phyloP scores from a whole-genome alignment of 2,888 invertebrate genomes.

The Cheilosia grossa region DNA sequence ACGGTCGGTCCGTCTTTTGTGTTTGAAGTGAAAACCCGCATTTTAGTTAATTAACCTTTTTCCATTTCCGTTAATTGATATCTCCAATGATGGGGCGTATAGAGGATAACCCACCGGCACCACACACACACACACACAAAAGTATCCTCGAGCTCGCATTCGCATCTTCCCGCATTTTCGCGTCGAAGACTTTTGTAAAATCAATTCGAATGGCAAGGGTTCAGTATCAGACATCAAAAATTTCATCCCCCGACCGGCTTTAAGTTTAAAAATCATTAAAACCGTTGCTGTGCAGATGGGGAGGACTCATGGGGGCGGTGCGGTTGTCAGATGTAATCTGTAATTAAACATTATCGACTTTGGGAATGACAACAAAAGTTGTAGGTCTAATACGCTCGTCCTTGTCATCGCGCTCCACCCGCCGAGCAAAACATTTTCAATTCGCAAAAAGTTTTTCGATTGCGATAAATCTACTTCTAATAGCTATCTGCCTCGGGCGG shows the following conservation, averaged over 20 bases:
- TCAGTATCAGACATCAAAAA: conserved; percentile 73
- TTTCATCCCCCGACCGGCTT: conserved; percentile 36
- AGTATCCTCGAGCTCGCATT: conserved; percentile 58
- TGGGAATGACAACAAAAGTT: conserved; percentile 78
- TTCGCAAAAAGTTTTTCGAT: conserved; percentile 75
- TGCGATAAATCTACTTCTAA: conserved; percentile 75
- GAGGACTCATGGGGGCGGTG: background rate
- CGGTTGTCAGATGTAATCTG: conserved; percentile 74
- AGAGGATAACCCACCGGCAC: conserved; percentile 44
- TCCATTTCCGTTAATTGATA: conserved; percentile 75
- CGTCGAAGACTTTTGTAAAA: conserved; percentile 67
- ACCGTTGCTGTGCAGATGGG: conserved; percentile 33
- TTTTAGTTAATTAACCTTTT: conserved; percentile 83
- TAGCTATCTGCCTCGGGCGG: conserved; percentile 67
- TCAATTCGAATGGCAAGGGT: conserved; percentile 65
- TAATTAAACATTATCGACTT: conserved; percentile 80
- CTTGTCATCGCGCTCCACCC: conserved; percentile 68
- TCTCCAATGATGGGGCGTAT: conserved; percentile 56
- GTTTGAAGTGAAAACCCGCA: conserved; percentile 79
- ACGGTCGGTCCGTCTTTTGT: conserved; percentile 44
- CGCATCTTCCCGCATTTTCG: conserved; percentile 67
- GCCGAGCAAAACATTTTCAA: conserved; percentile 63
- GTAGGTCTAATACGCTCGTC: conserved; percentile 41
- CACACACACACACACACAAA: conserved; percentile 23
- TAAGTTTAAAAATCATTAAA: conserved; percentile 73